Base-by-base conservation (phyloP, 2,113 vertebrate species). In the Thermophis baileyi region DNA sequence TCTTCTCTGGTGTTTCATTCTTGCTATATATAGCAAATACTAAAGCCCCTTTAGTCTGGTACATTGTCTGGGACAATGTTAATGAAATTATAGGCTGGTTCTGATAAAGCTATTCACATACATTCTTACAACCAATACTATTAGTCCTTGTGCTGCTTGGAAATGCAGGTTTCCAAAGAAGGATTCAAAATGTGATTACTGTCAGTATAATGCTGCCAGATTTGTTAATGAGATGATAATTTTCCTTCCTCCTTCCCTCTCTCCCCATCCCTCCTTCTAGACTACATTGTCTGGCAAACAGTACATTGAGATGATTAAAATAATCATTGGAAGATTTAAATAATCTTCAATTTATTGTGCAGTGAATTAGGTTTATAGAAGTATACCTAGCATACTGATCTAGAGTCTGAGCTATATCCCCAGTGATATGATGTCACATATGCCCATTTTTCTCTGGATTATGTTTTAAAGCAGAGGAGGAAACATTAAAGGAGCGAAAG, bases 111-210 rank as follows among this genome's bases (percentile, higher is more conserved):
- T 96, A 87, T 93, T 96, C 60, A 89, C 91, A 95, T 95, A 93
- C 93, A 94, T 97, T 96, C 74, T 96, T 95, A 87, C 92, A 96
- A 96, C 94, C 89, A 96, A 94, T 89, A 95, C 95, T 24, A 60
- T 97, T 97, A 97, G 96, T 97, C 96, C 96, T 97, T 93, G 96
- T 97, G 94, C 93, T 95, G 81, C 93, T 97, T 95, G 95, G 94
- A 97, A 97, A 91, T 89, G 91, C 63, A 95, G 44, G 95, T 96
- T 97, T 96, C 96, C 95, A 97, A 98, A 97, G 35, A 96, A 86
- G 97, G 96, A 97, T 97, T 96, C 93, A 95, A 97, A 97, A 97
- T 95, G 92, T 94, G 96, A 97, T 97, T 97, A 95, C 91, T 96
- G 94, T 94, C 97, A 96, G 89, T 96, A 89, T 60, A 96, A 95